Percentiles rank a stretch among this genome's conserved stretches.
These are phyloP conservation scores for Falcaria lacertinaria DNA, from an alignment of 2,888 invertebrate genomes.

Conservation along the genomic window DNA sequence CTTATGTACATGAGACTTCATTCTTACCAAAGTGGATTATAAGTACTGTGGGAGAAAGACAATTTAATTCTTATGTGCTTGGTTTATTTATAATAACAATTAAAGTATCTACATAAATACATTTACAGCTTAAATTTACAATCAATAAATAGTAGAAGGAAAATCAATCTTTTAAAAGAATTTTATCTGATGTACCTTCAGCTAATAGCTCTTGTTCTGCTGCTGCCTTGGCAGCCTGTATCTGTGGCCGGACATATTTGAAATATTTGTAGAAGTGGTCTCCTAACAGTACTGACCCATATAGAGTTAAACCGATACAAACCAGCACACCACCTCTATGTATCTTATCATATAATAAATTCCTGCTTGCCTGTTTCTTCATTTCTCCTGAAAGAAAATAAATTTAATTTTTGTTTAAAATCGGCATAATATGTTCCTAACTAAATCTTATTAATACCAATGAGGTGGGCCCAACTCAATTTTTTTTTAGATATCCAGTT, in stretches of 20 bases:
- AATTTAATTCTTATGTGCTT: constrained; percentile 1
- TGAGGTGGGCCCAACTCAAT: no score
- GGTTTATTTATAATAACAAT: constrained; percentile 29
- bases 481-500: no score
- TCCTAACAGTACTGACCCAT: constrained; percentile 47
- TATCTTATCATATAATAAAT: constrained; percentile 62
- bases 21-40: no score
- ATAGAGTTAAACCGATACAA: constrained; percentile 65
- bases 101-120: constrained; percentile 19
- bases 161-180: constrained; percentile 32
- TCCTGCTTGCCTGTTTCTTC: constrained; percentile 61
- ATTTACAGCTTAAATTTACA: constrained; percentile 29
- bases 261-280: constrained; percentile 65
- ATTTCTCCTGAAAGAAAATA: constrained; percentile 40
- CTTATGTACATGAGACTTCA: no score
- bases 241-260: constrained; percentile 61
- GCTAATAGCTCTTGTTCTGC: constrained; percentile 65
- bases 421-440: not conserved
- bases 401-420: constrained; percentile 4
- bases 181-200: constrained; percentile 69
- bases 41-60: not conserved
- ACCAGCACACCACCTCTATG: constrained; percentile 67
- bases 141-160: constrained; percentile 8
- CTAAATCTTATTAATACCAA: no score
- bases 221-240: constrained; percentile 49